These are phyloP conservation scores for Dromius quadrimaculatus DNA, from an alignment of 2,888 invertebrate species.

Conservation along the genomic window DNA sequence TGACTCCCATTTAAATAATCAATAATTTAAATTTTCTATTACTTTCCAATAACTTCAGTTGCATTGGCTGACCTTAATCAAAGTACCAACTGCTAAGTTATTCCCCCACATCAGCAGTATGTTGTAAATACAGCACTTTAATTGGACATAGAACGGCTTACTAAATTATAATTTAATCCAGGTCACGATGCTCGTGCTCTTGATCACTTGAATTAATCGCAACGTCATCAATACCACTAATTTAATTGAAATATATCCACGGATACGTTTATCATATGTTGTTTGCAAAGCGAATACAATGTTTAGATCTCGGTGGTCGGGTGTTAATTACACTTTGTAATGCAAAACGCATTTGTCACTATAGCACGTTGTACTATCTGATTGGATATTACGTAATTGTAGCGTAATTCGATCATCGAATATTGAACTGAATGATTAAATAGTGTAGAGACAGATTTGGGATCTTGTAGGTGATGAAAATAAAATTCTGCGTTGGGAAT, in stretches of 20 bases:
- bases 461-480: too few relatives aligned
- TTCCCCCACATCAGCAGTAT: neutral
- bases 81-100: neutral
- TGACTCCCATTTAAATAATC: too few relatives aligned
- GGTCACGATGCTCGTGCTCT: conserved; percentile 21
- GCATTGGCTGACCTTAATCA: too few relatives aligned
- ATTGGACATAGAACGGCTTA: conserved; percentile 18
- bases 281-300: too few relatives aligned
- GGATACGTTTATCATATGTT: conserved; percentile 25
- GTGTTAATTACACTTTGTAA: conserved; percentile 7
- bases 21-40: too few relatives aligned
- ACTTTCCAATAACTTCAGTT: too few relatives aligned
- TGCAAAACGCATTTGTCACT: conserved; percentile 9
- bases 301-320: neutral
- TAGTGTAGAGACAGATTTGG: neutral
- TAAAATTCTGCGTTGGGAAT: too few relatives aligned
- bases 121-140: conserved; percentile 8
- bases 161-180: conserved; percentile 28
- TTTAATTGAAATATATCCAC: conserved; percentile 40
- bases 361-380: conserved; percentile 13
- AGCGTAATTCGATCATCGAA: conserved; percentile 7
- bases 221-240: conserved; percentile 31
- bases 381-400: conserved; percentile 17
- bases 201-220: conserved; percentile 35
- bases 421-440: neutral